A percentile compares a stretch with the other conserved stretches of the same genome.
phyloP scores from a whole-genome alignment of 2,888 invertebrate genomes.

The Aleiodes testaceus region DNA sequence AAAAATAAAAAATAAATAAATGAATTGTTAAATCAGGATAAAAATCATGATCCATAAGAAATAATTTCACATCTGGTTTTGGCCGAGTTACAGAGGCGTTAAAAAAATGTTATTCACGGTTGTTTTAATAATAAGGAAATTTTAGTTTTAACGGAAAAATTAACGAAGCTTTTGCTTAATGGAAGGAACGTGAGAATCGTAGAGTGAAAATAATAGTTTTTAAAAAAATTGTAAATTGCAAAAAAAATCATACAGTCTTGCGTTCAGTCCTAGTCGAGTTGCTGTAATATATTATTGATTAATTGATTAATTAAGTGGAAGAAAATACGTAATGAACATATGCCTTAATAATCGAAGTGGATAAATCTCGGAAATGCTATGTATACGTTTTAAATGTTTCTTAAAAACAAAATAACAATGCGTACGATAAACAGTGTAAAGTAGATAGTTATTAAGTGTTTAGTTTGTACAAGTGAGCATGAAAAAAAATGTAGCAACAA shows the following conservation, averaged over 20 bases:
- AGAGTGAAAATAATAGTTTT: slow-evolving; percentile 27
- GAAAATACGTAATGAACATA: slow-evolving; percentile 26
- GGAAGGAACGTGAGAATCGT: slow-evolving; percentile 25
- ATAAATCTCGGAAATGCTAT: slow-evolving; percentile 12
- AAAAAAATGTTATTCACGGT: slow-evolving; percentile 49
- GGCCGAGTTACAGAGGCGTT: slow-evolving; percentile 39
- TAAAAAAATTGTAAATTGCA: slow-evolving; percentile 7
- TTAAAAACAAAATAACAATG: neutral
- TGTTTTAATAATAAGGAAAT: slow-evolving; percentile 46
- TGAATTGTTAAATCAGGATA: slow-evolving; percentile 7
- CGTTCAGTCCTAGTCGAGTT: slow-evolving; percentile 13
- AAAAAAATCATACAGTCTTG: slow-evolving; percentile 3
- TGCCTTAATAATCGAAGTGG: slow-evolving; percentile 20
- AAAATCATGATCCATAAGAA: slow-evolving; percentile 41
- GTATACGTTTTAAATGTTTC: slow-evolving; percentile 25
- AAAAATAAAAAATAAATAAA: neutral
- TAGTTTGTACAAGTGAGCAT: slow-evolving; percentile 20
- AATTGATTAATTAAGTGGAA: neutral
- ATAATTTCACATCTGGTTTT: slow-evolving; percentile 41
- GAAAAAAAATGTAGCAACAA: neutral
- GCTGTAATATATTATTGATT: slow-evolving; percentile 23
- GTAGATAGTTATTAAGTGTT: slow-evolving; percentile 22
- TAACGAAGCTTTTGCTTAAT: neutral
- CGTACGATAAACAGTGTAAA: slow-evolving; percentile 34
- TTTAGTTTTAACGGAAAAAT: slow-evolving; percentile 14